These are phyloP conservation scores for Torymus tubicola DNA, from an alignment of 2,888 invertebrate genomes.

Conservation along the genomic window DNA sequence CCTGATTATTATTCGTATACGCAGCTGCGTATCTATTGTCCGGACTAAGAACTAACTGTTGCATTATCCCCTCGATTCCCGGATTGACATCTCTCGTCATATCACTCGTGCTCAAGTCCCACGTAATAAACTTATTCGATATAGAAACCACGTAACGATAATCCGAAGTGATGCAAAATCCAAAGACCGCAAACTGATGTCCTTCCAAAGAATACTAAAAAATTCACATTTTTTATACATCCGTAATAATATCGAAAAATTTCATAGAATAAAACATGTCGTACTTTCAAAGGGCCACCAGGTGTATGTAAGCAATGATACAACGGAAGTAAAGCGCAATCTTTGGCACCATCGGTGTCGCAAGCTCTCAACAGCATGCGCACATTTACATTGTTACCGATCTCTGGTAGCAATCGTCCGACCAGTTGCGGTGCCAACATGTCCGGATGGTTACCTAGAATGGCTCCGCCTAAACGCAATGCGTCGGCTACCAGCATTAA, in stretches of 20 bases:
- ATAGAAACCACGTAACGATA: slow-evolving; percentile 96
- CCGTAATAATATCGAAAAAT: background rate
- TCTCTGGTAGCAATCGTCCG: slow-evolving; percentile 94
- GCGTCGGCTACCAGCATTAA: slow-evolving; percentile 95
- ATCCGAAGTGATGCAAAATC: slow-evolving; percentile 92
- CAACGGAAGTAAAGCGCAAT: slow-evolving; percentile 93
- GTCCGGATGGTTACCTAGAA: slow-evolving; percentile 92
- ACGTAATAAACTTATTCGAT: slow-evolving; percentile 97
- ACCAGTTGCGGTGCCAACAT: slow-evolving; percentile 97
- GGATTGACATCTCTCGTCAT: slow-evolving; percentile 95
- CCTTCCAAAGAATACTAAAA: slow-evolving; percentile 93
- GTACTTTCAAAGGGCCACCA: slow-evolving; percentile 96
- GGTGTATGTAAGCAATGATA: slow-evolving; percentile 98
- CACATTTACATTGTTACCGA: slow-evolving; percentile 88
- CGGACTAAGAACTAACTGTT: slow-evolving; percentile 92
- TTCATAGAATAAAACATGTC: slow-evolving; percentile 16
- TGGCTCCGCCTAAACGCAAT: slow-evolving; percentile 94
- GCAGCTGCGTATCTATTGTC: slow-evolving; percentile 98
- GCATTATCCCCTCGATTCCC: slow-evolving; percentile 97
- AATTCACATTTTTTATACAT: slow-evolving; percentile 5
- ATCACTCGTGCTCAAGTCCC: slow-evolving; percentile 97
- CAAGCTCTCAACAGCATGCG: slow-evolving; percentile 93
- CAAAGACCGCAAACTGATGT: slow-evolving; percentile 98
- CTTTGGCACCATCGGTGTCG: slow-evolving; percentile 90
- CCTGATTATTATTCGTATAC: slow-evolving; percentile 96